Evolutionary conservation across 2,888 invertebrate species (phyloP).

Genomic region (Diaprepes abbreviatus): DNA sequence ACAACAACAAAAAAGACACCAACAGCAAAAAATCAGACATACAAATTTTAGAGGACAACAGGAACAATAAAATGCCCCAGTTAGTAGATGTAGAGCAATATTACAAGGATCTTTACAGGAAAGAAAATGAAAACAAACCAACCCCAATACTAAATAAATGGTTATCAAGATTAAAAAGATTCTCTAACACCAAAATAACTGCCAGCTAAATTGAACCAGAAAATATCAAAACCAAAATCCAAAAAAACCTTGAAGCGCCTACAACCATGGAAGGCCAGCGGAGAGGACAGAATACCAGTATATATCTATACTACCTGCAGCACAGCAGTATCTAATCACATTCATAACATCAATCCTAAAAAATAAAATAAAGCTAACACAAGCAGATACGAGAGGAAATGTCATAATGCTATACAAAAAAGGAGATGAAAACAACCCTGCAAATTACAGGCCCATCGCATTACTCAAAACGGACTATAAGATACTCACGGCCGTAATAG

Average conservation of each 20-base stretch:
- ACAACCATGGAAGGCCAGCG: constrained; percentile 47
- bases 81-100: too few species aligned
- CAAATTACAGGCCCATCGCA: constrained; percentile 55
- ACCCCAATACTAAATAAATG: constrained; percentile 33
- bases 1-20: constrained; percentile 22
- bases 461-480: constrained; percentile 56
- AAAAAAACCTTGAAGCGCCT: too few species aligned
- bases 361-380: constrained; percentile 1
- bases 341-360: background rate
- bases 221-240: too few species aligned
- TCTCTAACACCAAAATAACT: background rate
- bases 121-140: background rate
- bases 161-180: constrained; percentile 32
- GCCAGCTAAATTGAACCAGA: constrained; percentile 28
- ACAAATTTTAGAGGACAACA: too few species aligned
- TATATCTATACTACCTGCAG: constrained; percentile 40
- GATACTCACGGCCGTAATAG: constrained; percentile 51
- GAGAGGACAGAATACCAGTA: constrained; percentile 47
- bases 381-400: constrained; percentile 51
- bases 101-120: too few species aligned
- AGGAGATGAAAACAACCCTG: constrained; percentile 51
- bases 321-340: constrained; percentile 36
- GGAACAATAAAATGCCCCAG: too few species aligned
- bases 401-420: constrained; percentile 55
- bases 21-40: too few species aligned